These are phyloP conservation scores for Acanthosepion lycidas DNA, from an alignment of 2,888 invertebrate genomes.

Conservation along the genomic window DNA sequence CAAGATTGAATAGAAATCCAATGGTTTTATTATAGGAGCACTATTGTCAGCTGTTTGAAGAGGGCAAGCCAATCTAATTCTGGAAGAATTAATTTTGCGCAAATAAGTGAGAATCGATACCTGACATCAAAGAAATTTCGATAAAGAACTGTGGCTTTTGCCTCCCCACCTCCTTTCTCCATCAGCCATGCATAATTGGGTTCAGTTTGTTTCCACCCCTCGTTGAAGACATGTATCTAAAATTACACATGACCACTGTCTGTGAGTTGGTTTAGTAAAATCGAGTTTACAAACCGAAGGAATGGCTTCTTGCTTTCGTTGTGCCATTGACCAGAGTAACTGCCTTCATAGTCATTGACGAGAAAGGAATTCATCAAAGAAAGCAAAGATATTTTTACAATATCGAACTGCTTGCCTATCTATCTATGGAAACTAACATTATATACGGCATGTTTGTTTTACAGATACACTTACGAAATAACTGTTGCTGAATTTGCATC, in stretches of 20 bases:
- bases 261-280: conserved; percentile 16
- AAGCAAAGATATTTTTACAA: neutral
- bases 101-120: conserved; percentile 33
- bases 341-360: neutral
- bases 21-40: neutral
- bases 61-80: conserved; percentile 33
- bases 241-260: neutral
- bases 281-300: neutral
- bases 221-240: conserved; percentile 22
- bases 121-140: conserved; percentile 33
- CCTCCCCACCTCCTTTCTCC: neutral
- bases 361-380: neutral
- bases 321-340: neutral
- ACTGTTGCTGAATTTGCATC: too few relatives aligned
- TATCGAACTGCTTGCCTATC: neutral
- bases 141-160: neutral
- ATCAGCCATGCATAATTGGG: neutral
- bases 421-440: neutral
- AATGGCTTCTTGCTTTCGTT: neutral
- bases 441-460: neutral
- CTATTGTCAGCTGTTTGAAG: conserved; percentile 33
- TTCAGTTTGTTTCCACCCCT: conserved; percentile 1
- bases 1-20: conserved; percentile 33
- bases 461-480: too few relatives aligned
- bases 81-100: conserved; percentile 21